phyloP scores from a whole-genome alignment of 1,140 invertebrate genomes.

The Drosophila aff. region DNA sequence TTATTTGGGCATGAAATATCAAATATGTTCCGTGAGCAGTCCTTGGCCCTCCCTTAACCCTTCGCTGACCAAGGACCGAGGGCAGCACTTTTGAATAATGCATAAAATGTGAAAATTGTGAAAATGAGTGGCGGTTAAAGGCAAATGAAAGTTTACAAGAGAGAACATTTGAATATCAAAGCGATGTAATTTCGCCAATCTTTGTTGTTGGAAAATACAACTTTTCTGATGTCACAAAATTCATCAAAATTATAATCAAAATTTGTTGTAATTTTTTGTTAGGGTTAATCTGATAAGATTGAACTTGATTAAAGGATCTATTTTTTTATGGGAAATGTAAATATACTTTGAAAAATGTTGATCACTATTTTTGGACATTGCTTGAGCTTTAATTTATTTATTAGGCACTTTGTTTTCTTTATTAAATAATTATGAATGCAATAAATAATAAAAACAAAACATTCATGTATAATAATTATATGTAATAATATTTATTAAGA shows the following conservation, averaged over 20 bases:
- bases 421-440: too few species aligned
- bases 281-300: slow-evolving; percentile 12
- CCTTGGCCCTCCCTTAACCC: slow-evolving; percentile 53
- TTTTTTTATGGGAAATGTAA: not conserved
- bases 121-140: slow-evolving; percentile 64
- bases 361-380: not conserved
- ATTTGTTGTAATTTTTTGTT: slow-evolving; percentile 10
- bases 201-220: slow-evolving; percentile 1
- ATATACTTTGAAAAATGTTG: not conserved
- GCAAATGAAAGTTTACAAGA: slow-evolving; percentile 62
- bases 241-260: slow-evolving; percentile 71
- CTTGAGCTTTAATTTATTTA: not conserved
- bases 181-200: slow-evolving; percentile 44
- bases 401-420: too few species aligned
- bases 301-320: not conserved
- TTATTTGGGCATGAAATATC: slow-evolving; percentile 80
- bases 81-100: slow-evolving; percentile 77
- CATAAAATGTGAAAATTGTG: slow-evolving; percentile 67
- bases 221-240: slow-evolving; percentile 36
- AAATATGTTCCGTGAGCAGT: slow-evolving; percentile 52
- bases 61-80: slow-evolving; percentile 38
- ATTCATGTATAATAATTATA: too few species aligned
- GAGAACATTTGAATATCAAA: slow-evolving; percentile 81
- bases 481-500: too few species aligned
- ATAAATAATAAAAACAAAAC: too few species aligned